Percentiles rank a stretch among this genome's conserved stretches.
Evolutionary conservation across 1,140 invertebrate species (phyloP).

Genomic region (Argopecten irradians): DNA sequence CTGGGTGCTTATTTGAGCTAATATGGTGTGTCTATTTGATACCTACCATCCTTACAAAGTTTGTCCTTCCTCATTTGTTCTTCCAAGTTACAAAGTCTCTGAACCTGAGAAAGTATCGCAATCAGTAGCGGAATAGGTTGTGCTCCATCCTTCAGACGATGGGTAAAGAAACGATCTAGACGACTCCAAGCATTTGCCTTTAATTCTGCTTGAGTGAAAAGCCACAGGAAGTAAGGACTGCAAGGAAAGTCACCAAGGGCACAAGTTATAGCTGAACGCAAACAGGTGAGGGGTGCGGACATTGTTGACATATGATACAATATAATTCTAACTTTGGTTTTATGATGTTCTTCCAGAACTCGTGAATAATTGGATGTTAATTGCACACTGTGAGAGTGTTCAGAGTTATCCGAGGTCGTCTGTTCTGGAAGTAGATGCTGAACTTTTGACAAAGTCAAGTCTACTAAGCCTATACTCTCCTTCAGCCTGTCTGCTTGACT

Average conservation of each 20-base stretch:
- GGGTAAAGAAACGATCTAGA: constrained; percentile 66
- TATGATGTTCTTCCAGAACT: constrained; percentile 41
- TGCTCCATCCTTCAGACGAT: constrained; percentile 36
- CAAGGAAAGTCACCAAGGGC: constrained; percentile 67
- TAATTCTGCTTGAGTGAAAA: constrained; percentile 64
- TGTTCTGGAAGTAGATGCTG: not conserved
- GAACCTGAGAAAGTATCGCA: constrained; percentile 60
- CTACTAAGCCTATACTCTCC: constrained; percentile 57
- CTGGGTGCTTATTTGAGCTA: no score
- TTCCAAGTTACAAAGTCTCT: constrained; percentile 34
- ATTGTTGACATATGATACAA: constrained; percentile 60
- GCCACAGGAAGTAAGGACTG: constrained; percentile 56
- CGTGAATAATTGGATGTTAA: not conserved
- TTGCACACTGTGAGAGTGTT: not conserved
- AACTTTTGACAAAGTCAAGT: constrained; percentile 34
- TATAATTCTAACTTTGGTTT: constrained; percentile 53
- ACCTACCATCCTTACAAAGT: not conserved
- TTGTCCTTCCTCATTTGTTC: constrained; percentile 8
- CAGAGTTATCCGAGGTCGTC: not conserved
- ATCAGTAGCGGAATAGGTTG: constrained; percentile 57
- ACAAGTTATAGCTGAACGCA: constrained; percentile 56
- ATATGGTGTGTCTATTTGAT: no score
- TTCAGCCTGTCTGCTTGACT: constrained; percentile 57
- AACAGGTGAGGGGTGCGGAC: constrained; percentile 47
- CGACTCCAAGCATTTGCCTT: constrained; percentile 62